These are phyloP conservation scores for Aldabrachelys gigantea DNA, from an alignment of 2,113 vertebrate species.

Conservation along the genomic window DNA sequence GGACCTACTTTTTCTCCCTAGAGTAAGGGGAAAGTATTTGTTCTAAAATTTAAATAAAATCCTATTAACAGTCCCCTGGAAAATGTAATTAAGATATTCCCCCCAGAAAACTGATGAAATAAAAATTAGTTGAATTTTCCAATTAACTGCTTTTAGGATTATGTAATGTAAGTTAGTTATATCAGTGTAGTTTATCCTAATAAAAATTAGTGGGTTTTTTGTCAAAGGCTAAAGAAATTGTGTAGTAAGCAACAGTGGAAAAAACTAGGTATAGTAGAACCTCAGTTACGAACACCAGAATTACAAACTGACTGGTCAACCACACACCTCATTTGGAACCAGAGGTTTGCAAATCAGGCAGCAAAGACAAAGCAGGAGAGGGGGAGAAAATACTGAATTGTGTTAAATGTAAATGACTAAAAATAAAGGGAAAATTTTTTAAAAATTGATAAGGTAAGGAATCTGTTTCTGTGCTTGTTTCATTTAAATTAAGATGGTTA, in stretches of 20 bases:
- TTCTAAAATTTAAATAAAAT: conserved; percentile 51
- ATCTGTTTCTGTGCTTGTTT: too few relatives aligned
- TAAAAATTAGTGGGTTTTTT: conserved; percentile 1
- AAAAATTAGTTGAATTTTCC: conserved; percentile 59
- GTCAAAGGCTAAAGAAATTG: conserved; percentile 19
- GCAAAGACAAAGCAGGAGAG: too few relatives aligned
- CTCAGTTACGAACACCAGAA: too few relatives aligned
- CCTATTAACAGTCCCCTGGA: conserved; percentile 36
- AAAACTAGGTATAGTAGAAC: not conserved
- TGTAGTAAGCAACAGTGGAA: conserved; percentile 3
- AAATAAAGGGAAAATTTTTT: too few relatives aligned
- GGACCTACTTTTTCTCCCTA: not conserved
- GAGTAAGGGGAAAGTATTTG: conserved; percentile 2
- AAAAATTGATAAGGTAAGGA: too few relatives aligned
- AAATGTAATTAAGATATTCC: conserved; percentile 58
- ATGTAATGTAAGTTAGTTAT: not conserved
- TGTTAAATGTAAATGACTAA: too few relatives aligned
- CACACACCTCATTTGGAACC: not conserved
- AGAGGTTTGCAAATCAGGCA: too few relatives aligned
- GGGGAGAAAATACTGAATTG: too few relatives aligned
- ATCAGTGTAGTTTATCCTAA: not conserved
- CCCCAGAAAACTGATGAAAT: conserved; percentile 53
- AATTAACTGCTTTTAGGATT: conserved; percentile 61
- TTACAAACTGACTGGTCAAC: too few relatives aligned
- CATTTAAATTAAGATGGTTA: too few relatives aligned